Percentiles rank a stretch among this genome's conserved stretches.
Conservation (phyloP, 2,113 vertebrate genomes). For the Notarius lentiginosus region DNA sequence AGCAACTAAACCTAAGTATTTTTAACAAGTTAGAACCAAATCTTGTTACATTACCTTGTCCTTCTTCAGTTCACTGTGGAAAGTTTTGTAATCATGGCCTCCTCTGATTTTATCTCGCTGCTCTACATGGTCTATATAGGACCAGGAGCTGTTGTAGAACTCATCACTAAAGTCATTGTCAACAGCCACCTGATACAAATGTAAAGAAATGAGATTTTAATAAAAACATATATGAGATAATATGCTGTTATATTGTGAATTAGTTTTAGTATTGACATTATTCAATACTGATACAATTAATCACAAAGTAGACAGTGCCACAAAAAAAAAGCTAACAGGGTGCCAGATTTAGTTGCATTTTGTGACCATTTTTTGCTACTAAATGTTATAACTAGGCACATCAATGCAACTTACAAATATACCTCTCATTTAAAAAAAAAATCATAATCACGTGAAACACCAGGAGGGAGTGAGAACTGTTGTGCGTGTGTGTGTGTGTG, state of each 20-base stretch:
- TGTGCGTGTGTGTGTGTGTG: too few relatives aligned
- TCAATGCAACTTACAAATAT: too few relatives aligned
- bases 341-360: too few relatives aligned
- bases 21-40: neutral
- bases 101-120: conserved; percentile 46
- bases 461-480: too few relatives aligned
- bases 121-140: conserved; percentile 75
- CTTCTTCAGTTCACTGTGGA: conserved; percentile 64
- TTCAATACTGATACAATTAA: neutral
- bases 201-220: neutral
- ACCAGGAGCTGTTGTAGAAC: conserved; percentile 88
- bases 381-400: too few relatives aligned
- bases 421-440: too few relatives aligned
- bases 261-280: neutral
- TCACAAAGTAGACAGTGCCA: neutral
- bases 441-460: too few relatives aligned
- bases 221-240: neutral
- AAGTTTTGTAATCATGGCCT: conserved; percentile 65
- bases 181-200: conserved; percentile 76
- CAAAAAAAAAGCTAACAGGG: neutral
- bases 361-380: too few relatives aligned
- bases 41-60: conserved; percentile 54
- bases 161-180: conserved; percentile 87
- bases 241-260: neutral
- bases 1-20: neutral